Conservation (phyloP, 1,140 invertebrate genomes). For the Ruditapes philippinarum region DNA sequence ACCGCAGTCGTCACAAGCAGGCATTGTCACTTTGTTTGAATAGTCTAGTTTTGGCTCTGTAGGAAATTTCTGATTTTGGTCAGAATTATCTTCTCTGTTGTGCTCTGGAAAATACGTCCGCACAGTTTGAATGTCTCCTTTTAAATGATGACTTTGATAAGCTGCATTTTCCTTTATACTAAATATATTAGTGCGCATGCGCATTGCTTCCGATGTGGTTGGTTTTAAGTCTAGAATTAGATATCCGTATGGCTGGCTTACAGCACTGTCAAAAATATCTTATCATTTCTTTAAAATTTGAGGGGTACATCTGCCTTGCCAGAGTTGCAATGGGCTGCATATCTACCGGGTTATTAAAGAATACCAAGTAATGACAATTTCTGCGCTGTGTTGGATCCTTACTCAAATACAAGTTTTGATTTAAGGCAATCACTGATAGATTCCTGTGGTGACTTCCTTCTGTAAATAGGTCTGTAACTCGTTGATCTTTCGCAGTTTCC, state of each 20-base stretch:
- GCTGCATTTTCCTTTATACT: not conserved
- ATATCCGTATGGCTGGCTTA: constrained; percentile 24
- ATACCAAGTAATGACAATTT: constrained; percentile 60
- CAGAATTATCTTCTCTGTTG: not conserved
- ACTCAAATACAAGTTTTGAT: constrained; percentile 59
- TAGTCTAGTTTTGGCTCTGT: too few species aligned
- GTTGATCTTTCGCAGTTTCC: constrained; percentile 30
- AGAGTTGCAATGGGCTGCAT: constrained; percentile 60
- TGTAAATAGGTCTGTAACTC: constrained; percentile 42
- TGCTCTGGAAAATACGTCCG: not conserved
- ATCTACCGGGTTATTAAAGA: constrained; percentile 50
- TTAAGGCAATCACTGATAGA: constrained; percentile 43
- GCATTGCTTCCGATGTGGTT: not conserved
- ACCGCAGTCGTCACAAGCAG: not conserved
- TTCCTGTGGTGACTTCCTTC: constrained; percentile 42
- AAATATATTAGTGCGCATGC: not conserved
- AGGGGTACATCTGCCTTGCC: constrained; percentile 69
- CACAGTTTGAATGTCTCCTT: not conserved
- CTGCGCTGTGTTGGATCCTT: constrained; percentile 59
- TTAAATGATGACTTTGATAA: not conserved
- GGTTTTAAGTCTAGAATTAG: not conserved
- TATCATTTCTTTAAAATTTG: constrained; percentile 14
- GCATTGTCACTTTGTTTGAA: too few species aligned
- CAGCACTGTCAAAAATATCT: constrained; percentile 28
- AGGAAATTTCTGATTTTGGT: too few species aligned